phyloP scores from a whole-genome alignment of 92 coral and sea anemone genomes.

The Epizoanthus scotinus region DNA sequence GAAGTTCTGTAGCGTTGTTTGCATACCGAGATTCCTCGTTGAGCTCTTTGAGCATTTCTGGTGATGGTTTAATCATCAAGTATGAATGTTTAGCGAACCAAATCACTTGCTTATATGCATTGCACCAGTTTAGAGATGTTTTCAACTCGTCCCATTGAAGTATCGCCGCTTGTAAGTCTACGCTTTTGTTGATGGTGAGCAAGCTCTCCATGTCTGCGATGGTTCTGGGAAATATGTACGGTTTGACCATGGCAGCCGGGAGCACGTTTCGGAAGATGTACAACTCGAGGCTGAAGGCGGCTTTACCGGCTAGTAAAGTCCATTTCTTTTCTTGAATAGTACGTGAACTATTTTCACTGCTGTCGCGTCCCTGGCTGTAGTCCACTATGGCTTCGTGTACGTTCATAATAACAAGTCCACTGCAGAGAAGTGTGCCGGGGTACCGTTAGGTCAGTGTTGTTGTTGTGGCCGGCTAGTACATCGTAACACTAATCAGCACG shows the following conservation, averaged over 20 bases:
- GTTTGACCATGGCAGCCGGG: conserved; percentile 53
- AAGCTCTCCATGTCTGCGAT: conserved; percentile 57
- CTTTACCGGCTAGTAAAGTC: conserved; percentile 61
- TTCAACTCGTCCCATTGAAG: conserved; percentile 53
- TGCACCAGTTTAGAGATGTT: conserved; percentile 52
- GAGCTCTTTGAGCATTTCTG: conserved; percentile 62
- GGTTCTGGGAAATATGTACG: conserved; percentile 62
- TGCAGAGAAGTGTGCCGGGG: not conserved
- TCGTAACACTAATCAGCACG: not conserved
- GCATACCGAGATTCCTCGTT: conserved; percentile 53
- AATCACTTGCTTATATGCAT: conserved; percentile 58
- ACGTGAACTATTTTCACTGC: not conserved
- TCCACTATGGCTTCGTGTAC: conserved; percentile 5
- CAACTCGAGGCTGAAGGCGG: conserved; percentile 56
- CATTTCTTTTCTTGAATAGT: conserved; percentile 56
- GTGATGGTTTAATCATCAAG: conserved; percentile 60
- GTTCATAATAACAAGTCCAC: conserved; percentile 9
- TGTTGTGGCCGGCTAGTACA: not conserved
- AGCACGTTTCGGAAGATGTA: conserved; percentile 57
- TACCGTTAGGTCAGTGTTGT: conserved; percentile 23
- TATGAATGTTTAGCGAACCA: conserved; percentile 65
- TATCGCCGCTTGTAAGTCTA: conserved; percentile 48
- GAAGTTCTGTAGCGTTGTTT: conserved; percentile 34
- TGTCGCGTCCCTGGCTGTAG: conserved; percentile 4
- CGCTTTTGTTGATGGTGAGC: not conserved